A percentile compares a stretch with the other conserved stretches of the same genome.
Conservation (phyloP, 2,888 invertebrate species). For the Mantis religiosa region DNA sequence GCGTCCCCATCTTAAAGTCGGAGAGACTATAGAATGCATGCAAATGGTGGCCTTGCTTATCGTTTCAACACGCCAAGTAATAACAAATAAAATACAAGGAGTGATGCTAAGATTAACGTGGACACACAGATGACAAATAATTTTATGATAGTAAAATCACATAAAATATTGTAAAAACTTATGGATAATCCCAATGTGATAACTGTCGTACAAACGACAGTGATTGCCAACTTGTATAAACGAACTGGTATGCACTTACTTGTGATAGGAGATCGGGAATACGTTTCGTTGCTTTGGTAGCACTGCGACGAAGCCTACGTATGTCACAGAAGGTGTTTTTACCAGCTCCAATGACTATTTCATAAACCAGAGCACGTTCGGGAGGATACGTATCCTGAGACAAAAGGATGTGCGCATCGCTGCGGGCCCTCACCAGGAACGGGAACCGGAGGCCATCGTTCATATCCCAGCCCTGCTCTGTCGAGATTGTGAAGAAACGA, state of each 20-base stretch:
- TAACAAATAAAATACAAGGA: no score
- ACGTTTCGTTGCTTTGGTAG: conserved; percentile 54
- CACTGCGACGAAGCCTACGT: conserved; percentile 54
- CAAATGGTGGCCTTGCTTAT: no score
- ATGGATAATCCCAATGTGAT: no score
- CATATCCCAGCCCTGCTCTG: background rate
- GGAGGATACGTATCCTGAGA: conserved; percentile 51
- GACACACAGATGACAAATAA: no score
- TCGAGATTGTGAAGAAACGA: conserved; percentile 14
- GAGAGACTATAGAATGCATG: no score
- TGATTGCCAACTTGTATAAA: background rate
- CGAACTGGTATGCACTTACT: conserved; percentile 18
- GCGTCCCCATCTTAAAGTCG: no score
- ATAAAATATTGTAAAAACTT: no score
- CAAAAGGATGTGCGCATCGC: conserved; percentile 66
- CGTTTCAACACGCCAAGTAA: no score
- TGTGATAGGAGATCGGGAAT: conserved; percentile 56
- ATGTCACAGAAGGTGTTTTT: conserved; percentile 66
- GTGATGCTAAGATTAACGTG: no score
- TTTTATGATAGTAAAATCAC: no score
- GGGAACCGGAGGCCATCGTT: conserved; percentile 50
- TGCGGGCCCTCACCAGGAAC: conserved; percentile 60
- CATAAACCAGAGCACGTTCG: conserved; percentile 57
- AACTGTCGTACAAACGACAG: no score
- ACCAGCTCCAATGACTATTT: conserved; percentile 67